A percentile compares a stretch with the other conserved stretches of the same genome.
These are phyloP conservation scores for Oryzias melastigma DNA, from an alignment of 2,113 vertebrate species.

Conservation along the genomic window DNA sequence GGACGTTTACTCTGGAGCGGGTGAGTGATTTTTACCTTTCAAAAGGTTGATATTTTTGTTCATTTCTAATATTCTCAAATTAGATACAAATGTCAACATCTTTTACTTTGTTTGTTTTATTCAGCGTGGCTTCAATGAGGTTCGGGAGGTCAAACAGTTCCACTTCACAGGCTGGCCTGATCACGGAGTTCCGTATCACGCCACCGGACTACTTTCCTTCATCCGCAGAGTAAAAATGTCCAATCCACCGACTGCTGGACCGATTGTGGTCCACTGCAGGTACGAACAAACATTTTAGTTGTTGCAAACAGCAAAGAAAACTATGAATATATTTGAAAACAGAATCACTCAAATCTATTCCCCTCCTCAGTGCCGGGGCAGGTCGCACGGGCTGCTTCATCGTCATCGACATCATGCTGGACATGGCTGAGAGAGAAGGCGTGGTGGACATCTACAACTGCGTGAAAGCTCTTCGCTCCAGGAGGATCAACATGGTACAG, in stretches of 20 bases:
- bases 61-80: too few species aligned
- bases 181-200: constrained; percentile 97
- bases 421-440: constrained; percentile 98
- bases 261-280: constrained; percentile 99
- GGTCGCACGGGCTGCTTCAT: constrained; percentile 97
- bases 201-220: constrained; percentile 95
- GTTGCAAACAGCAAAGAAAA: not conserved
- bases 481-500: constrained; percentile 99
- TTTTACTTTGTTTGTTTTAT: constrained; percentile 10
- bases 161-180: constrained; percentile 99
- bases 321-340: too few species aligned
- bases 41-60: not conserved
- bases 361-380: constrained; percentile 86
- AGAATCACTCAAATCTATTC: not conserved
- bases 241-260: constrained; percentile 95
- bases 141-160: constrained; percentile 97
- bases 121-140: constrained; percentile 95
- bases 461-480: constrained; percentile 93
- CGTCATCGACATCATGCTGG: constrained; percentile 98
- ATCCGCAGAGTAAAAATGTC: constrained; percentile 96
- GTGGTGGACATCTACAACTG: constrained; percentile 99
- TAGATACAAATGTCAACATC: too few species aligned
- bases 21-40: constrained; percentile 74
- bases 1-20: constrained; percentile 96
- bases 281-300: constrained; percentile 43